Conservation (phyloP, 2,113 vertebrate genomes). For the Mustela nigripes region DNA sequence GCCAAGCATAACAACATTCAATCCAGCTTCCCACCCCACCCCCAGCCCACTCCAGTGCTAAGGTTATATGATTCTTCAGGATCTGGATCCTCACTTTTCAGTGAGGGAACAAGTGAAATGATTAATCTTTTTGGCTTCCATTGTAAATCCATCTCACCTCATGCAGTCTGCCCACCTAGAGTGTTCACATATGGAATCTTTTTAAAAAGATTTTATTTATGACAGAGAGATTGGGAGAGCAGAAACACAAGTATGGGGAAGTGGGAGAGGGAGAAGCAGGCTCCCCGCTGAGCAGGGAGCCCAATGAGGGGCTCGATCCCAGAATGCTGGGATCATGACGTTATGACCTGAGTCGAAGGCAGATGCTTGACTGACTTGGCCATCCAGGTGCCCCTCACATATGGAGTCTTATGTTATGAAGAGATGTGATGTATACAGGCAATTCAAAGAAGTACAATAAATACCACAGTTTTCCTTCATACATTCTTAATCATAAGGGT, state of each 20-base stretch:
- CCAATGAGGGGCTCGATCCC: too few species aligned
- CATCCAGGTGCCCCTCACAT: background rate
- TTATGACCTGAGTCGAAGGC: too few species aligned
- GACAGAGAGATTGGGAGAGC: too few species aligned
- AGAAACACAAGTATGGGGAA: too few species aligned
- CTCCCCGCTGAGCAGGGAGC: too few species aligned
- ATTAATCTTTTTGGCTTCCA: background rate
- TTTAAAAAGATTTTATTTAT: too few species aligned
- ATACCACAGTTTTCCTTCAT: background rate
- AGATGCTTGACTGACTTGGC: too few species aligned
- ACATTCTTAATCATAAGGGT: background rate
- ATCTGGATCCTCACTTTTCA: background rate
- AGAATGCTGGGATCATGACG: too few species aligned
- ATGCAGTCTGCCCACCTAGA: background rate
- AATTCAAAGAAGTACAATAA: constrained; percentile 17
- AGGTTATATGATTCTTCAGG: background rate
- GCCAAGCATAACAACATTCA: background rate
- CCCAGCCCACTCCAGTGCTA: background rate
- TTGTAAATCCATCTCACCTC: background rate
- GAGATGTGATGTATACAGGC: background rate
- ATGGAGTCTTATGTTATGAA: background rate
- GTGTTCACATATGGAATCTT: background rate
- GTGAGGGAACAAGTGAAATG: background rate
- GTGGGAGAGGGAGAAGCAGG: too few species aligned
- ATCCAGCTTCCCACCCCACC: background rate